Conservation (phyloP, 2,888 invertebrate genomes). For the Physocephala rufipes region DNA sequence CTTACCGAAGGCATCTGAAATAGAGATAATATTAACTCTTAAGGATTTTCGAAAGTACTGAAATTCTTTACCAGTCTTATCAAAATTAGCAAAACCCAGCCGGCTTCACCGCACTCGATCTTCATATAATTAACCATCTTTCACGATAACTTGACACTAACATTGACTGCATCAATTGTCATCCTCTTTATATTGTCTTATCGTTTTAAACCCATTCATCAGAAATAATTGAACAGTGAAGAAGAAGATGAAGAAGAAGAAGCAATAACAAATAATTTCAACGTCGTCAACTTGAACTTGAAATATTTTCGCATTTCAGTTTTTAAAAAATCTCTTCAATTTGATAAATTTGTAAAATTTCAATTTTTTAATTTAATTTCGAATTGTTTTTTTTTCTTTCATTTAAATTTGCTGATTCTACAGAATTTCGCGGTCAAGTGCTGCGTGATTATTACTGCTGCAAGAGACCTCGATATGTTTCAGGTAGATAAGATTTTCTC, state of each 20-base stretch:
- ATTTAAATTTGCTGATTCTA: conserved; percentile 14
- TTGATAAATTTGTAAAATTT: conserved; percentile 29
- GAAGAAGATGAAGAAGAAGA: too few species aligned
- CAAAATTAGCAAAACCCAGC: background rate
- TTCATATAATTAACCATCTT: conserved; percentile 5
- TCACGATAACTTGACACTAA: conserved; percentile 12
- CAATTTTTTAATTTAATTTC: background rate
- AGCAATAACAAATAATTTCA: too few species aligned
- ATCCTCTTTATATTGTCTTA: conserved; percentile 37
- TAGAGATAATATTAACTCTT: background rate
- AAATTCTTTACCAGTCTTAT: background rate
- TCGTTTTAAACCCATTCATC: background rate
- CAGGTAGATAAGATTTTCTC: conserved; percentile 21
- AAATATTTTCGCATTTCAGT: conserved; percentile 5
- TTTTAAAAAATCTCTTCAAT: conserved; percentile 25
- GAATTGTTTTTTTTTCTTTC: conserved; percentile 9
- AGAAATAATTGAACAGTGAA: too few species aligned
- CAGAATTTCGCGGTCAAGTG: too few species aligned
- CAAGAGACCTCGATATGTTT: conserved; percentile 11
- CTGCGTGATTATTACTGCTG: too few species aligned
- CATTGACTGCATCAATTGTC: background rate
- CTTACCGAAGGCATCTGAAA: conserved; percentile 43
- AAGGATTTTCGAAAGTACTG: background rate
- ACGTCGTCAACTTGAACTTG: conserved; percentile 28
- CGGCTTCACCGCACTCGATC: background rate